Conservation (phyloP, 92 coral and sea anemone species). For the Nematostella vectensis region DNA sequence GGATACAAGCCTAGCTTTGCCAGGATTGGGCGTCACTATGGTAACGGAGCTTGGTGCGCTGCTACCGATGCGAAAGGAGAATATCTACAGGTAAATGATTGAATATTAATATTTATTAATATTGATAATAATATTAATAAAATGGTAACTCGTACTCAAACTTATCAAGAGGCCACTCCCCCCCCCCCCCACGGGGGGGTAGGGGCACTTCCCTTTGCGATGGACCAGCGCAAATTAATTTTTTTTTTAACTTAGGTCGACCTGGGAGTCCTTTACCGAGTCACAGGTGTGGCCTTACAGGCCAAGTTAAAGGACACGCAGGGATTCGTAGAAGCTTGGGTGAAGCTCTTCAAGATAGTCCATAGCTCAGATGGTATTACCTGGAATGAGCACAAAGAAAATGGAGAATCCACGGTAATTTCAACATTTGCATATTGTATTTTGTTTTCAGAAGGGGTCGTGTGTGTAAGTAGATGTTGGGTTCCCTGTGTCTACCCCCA, state of each 20-base stretch:
- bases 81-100: conserved; percentile 25
- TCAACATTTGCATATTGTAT: not conserved
- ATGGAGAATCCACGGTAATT: conserved; percentile 15
- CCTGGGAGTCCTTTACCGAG: conserved; percentile 15
- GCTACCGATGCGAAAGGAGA: conserved; percentile 24
- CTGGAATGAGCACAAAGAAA: conserved; percentile 38
- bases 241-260: too few relatives aligned
- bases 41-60: conserved; percentile 66
- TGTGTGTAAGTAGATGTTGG: too few relatives aligned
- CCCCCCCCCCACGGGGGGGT: too few relatives aligned
- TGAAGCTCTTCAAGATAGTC: conserved; percentile 23
- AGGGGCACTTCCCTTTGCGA: too few relatives aligned
- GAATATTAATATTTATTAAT: too few relatives aligned
- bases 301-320: conserved; percentile 27
- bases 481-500: too few relatives aligned
- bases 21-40: conserved; percentile 51
- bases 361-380: conserved; percentile 35
- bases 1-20: conserved; percentile 46
- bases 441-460: too few relatives aligned
- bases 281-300: conserved; percentile 32
- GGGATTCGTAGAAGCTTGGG: conserved; percentile 45
- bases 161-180: too few relatives aligned
- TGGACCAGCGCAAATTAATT: too few relatives aligned
- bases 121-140: too few relatives aligned
- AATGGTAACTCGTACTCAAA: too few relatives aligned